Base-by-base conservation (phyloP, 2,888 invertebrate genomes). In the Pandemis corylana region DNA sequence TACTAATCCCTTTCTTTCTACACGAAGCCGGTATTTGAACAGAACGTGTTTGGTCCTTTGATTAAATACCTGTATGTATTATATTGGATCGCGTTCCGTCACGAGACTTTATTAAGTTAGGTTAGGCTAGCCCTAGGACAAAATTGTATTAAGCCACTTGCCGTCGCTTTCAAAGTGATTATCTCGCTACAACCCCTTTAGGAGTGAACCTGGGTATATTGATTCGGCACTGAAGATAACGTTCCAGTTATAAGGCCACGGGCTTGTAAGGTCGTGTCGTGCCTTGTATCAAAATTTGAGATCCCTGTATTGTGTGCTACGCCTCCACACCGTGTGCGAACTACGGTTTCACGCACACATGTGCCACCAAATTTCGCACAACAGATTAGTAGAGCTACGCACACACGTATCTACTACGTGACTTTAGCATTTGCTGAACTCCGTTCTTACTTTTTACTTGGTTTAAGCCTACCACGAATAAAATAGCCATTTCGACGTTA, bases 11-110 rank as follows among this genome's bases (percentile, higher is more conserved):
- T 28, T 59, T 9, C 53, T 56, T 56, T 12, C 28, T 28, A 12
- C 20, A 10, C 59, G 28, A n/a, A 59, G 5, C 59, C 6, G 53
- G 15, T 59, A 59, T 59, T 59, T 59, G 59, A 59, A 59, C 59
- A 59, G 59, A 59, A 28, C 28, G 59, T 20, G 59, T 59, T 59
- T 59, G 59, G 12, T 59, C 59, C 59, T 12, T 28, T 59, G 28
- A 59, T 59, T 59, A 59, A 59, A 59, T 59, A n/a, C n/a, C 13
- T 51, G 46, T 46, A 46, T 10, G 20, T 59, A 28, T 28, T 59
- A 59, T 20, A 56, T 59, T 28, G 59, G 28, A 28, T 12, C 28
- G 12, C 28, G 59, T 9, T 56, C 59, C 10, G 56, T 9, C 56
- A 56, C 56, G 15, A n/a, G 28, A 28, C 5, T 28, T 28, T 28